Percentiles rank a stretch among this genome's conserved stretches.
Evolutionary conservation across 92 coral and sea anemone species (phyloP).

Genomic region (Virgularia gustaviana): DNA sequence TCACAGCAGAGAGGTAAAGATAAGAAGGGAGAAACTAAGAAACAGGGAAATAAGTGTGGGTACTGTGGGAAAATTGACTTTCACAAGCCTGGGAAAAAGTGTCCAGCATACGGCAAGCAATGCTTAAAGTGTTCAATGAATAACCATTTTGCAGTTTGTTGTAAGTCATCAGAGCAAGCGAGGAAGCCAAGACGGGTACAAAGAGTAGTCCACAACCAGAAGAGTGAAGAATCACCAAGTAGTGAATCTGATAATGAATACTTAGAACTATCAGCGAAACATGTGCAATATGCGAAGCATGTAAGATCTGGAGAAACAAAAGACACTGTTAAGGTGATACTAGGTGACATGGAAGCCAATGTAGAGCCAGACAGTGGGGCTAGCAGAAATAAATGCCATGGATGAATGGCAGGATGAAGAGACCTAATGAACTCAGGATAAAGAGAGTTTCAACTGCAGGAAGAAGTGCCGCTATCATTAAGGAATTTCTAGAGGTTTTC

Average conservation of each 20-base stretch:
- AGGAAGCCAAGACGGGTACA: no score
- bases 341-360: conserved; percentile 58
- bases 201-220: no score
- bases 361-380: conserved; percentile 62
- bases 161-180: not conserved
- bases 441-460: conserved; percentile 45
- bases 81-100: no score
- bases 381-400: conserved; percentile 53
- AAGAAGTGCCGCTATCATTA: conserved; percentile 12
- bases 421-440: conserved; percentile 24
- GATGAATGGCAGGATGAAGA: conserved; percentile 50
- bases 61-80: no score
- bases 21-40: conserved; percentile 58
- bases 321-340: conserved; percentile 52
- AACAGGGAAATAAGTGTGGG: conserved; percentile 46
- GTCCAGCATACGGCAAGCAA: conserved; percentile 54
- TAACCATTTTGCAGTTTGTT: conserved; percentile 54
- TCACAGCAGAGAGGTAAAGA: conserved; percentile 54
- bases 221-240: no score
- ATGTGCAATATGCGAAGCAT: conserved; percentile 35
- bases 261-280: conserved; percentile 25
- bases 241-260: conserved; percentile 43
- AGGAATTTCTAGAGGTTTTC: conserved; percentile 37
- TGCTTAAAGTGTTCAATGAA: conserved; percentile 56
- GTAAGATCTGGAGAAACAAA: conserved; percentile 30